Conservation (phyloP, 2,888 invertebrate genomes). For the Crematogaster levior region DNA sequence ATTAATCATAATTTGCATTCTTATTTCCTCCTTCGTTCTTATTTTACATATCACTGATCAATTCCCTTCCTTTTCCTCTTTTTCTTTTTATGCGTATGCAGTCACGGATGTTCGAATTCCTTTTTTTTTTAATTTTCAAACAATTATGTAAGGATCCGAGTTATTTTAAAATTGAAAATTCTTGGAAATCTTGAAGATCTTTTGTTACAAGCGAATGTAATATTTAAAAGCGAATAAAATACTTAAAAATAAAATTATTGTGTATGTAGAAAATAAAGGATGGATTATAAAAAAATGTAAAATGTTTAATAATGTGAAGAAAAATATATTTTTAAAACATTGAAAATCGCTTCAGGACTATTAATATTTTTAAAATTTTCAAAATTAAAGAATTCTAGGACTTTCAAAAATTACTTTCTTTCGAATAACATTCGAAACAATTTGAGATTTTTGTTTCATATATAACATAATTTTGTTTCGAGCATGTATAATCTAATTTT, state of each 20-base stretch:
- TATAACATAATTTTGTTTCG: background rate
- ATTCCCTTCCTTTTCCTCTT: background rate
- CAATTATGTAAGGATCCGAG: background rate
- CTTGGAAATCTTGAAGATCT: background rate
- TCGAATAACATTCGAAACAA: background rate
- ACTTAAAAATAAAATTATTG: background rate
- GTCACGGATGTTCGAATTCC: background rate
- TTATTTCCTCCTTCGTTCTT: slow-evolving; percentile 22
- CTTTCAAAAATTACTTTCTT: background rate
- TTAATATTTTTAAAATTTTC: background rate
- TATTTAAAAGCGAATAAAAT: too few relatives aligned
- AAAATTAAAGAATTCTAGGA: background rate
- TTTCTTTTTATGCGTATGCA: background rate
- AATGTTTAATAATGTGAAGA: background rate
- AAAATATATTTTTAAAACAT: background rate
- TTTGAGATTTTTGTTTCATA: too few relatives aligned
- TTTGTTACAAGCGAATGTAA: background rate
- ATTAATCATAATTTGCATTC: slow-evolving; percentile 37
- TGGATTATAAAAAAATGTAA: background rate
- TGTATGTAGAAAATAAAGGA: background rate
- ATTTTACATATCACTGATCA: background rate
- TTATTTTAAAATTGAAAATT: background rate
- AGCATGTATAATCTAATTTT: background rate
- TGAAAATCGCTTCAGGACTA: background rate
- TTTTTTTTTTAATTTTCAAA: background rate